Evolutionary conservation across 2,888 invertebrate species (phyloP), one percentile per base, ranked within the genome.

Genomic region (Andrena trimmerana): DNA sequence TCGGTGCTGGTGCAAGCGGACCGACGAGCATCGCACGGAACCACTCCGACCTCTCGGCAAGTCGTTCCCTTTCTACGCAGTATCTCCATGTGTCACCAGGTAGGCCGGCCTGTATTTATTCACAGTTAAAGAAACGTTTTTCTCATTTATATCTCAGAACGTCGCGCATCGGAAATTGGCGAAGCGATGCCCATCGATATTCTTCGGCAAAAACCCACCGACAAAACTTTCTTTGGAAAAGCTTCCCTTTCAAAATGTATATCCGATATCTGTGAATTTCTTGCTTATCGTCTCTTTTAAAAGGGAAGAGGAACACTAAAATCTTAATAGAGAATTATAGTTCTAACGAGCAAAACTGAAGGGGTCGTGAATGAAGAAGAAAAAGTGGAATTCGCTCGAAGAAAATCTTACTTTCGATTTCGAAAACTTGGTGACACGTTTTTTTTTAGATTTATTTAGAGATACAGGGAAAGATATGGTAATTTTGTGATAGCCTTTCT

Each of bases 81-180:
- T 96, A 96, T 76, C 96, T 95, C 96, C 96, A 96, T 24, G 95
- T 95, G 89, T 96, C 96, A 29, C 95, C 95, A 74, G 95, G 95
- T 86, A 95, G 94, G 24, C 97, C 96, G 50, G 96, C 97, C 90
- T 96, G 95, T 57, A 42, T 70, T 69, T 42, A 69, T 68, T 16
- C 73, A 52, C 13, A 66, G 36, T 60, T 24, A 68, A 36, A 70
- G 10, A 36, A 52, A 63, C 1, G 6, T 60, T 73, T 29, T 54
- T 71, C n/a, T 52, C 24, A 50, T 65, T 50, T 42, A 24, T 50
- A 29, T 69, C 8, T 52, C 29, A n/a, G 13, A 13, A 68, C 31
- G 10, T 16, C 24, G 13, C 4, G 27, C 29, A 10, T 27, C 16
- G 27, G 7, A 33, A 1, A 20, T 20, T 20, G 7, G 24, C 13